Base-by-base conservation (phyloP, 2,113 vertebrate genomes). In the Cochlearius cochlearius region DNA sequence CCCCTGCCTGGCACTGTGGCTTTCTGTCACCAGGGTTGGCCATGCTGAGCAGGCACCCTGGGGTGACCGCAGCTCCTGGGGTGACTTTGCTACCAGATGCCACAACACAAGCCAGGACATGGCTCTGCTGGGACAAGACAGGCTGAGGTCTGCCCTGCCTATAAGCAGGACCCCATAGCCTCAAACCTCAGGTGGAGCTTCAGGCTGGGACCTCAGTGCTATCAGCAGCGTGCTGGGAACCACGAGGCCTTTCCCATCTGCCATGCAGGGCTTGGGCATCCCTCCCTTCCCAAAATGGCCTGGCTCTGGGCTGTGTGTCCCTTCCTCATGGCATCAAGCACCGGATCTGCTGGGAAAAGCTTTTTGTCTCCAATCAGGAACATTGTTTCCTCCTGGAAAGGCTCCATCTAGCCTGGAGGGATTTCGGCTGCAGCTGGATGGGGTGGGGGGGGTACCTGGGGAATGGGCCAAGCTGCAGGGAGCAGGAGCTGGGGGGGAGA, bases 361-460 rank as follows among this genome's bases (percentile, higher is more conserved):
- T 18, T 90, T 96, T 93, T 84, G 77, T 94, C 60, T 92, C 71
- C 73, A 95, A 92, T 96, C 92, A 95, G 45, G 45, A 86, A 9
- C 30, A 93, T 94, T 94, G 86, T 96, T 95, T 89, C 60, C 21
- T 90, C 59, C 86, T 96, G 95, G 93, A 96, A 89, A 86, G 69
- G 11, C 43, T 96, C 88, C 89, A 90, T 96, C 62, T 58, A 74
- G 20, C 73, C 91, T 97, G 91, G 86, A 95, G 71, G 43, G 45
- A 90, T 88, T 94, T 73, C 5, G 25, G 56, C 71, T 83, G 89
- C 86, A 96, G 92, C 94, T 96, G 95, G 80, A 60, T 73, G 86
- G 45, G 26, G 13, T 0, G 3, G 41, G 3, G 10, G 19, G 29
- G 23, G 39, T 4, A 66, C 11, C 22, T 73, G 71, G 49, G 82